phyloP scores from a whole-genome alignment of 2,888 invertebrate species.

The Andrena fulva region DNA sequence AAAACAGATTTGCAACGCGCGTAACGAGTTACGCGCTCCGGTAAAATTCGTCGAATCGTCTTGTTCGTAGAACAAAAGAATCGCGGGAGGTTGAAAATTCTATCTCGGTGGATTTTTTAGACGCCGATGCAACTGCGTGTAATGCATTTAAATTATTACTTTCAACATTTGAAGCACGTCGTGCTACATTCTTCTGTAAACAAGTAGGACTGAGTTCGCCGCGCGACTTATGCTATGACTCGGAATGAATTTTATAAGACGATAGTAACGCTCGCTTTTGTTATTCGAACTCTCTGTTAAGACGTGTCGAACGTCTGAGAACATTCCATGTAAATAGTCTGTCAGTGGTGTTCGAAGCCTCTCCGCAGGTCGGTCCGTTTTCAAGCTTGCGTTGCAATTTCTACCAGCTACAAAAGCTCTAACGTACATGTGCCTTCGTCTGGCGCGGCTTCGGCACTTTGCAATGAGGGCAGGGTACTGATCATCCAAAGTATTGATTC shows the following conservation, averaged over 20 bases:
- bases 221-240: neutral
- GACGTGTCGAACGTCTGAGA: conserved; percentile 1
- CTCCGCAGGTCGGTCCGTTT: neutral
- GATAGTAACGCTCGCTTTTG: conserved; percentile 2
- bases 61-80: conserved; percentile 9
- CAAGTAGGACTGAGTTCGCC: conserved; percentile 3
- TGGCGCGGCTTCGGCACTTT: conserved; percentile 12
- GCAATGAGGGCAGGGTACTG: neutral
- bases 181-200: conserved; percentile 13
- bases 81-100: neutral
- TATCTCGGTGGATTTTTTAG: neutral
- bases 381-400: neutral
- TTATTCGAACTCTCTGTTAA: neutral
- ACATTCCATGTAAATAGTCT: conserved; percentile 55
- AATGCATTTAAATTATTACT: conserved; percentile 30
- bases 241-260: neutral
- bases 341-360: neutral
- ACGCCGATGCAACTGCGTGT: conserved; percentile 1
- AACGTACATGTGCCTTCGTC: conserved; percentile 12
- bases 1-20: conserved; percentile 17
- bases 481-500: neutral
- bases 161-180: neutral
- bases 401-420: neutral
- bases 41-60: neutral
- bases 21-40: conserved; percentile 7